phyloP scores from a whole-genome alignment of 2,797 vertebrate species.

The Rhinella marina region DNA sequence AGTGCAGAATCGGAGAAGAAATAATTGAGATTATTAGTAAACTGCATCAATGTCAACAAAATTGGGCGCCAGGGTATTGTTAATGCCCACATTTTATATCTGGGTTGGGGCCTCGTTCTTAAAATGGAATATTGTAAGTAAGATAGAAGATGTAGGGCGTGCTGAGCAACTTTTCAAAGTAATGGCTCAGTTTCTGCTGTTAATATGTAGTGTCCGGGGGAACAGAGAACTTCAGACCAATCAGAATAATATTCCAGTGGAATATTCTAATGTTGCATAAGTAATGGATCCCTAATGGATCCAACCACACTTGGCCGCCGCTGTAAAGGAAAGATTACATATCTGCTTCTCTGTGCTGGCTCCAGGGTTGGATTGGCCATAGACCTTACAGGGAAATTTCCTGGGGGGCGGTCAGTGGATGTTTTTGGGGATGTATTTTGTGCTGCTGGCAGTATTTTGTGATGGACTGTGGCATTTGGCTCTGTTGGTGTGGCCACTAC shows the following conservation, averaged over 20 bases:
- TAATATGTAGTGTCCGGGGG: neutral
- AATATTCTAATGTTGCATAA: neutral
- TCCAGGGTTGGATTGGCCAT: too few relatives aligned
- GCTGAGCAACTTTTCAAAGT: neutral
- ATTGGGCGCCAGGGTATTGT: constrained; percentile 33
- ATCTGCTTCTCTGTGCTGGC: too few relatives aligned
- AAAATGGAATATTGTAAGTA: constrained; percentile 19
- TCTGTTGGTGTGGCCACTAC: too few relatives aligned
- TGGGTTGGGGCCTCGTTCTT: constrained; percentile 29
- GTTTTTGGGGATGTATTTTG: too few relatives aligned
- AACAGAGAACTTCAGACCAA: neutral
- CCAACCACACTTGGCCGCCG: too few relatives aligned
- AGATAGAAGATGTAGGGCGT: constrained; percentile 22
- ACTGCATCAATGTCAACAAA: constrained; percentile 57
- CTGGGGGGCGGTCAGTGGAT: too few relatives aligned
- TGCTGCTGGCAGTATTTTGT: too few relatives aligned
- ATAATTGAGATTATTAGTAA: constrained; percentile 58
- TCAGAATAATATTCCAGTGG: neutral
- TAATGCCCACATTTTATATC: constrained; percentile 46
- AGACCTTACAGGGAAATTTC: too few relatives aligned
- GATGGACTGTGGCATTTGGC: too few relatives aligned
- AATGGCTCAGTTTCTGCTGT: neutral
- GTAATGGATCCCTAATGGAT: neutral
- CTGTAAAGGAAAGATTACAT: too few relatives aligned
- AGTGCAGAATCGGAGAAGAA: constrained; percentile 64